Conservation (phyloP, 2,113 vertebrate species). For the Aegypius monachus region DNA sequence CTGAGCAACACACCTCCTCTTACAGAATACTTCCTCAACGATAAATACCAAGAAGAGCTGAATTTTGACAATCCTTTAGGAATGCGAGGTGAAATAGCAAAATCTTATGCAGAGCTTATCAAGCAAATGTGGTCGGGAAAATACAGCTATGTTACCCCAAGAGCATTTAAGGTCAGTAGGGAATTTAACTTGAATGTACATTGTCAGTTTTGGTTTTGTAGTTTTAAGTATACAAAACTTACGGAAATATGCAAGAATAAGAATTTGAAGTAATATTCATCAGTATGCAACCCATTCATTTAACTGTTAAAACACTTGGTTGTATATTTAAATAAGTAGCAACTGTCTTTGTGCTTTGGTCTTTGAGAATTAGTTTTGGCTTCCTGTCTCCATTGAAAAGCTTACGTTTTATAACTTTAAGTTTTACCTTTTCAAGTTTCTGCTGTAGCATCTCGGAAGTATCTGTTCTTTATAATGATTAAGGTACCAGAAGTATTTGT, state of each 20-base stretch:
- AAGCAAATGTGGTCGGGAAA: conserved; percentile 98
- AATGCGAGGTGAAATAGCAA: conserved; percentile 98
- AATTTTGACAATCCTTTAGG: conserved; percentile 98
- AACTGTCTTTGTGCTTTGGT: not conserved
- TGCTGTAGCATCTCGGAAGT: not conserved
- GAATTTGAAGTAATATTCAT: not conserved
- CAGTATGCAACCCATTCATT: not conserved
- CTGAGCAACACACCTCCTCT: conserved; percentile 96
- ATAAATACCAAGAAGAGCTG: conserved; percentile 93
- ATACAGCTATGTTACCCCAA: conserved; percentile 93
- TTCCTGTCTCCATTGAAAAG: not conserved
- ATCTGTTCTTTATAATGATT: not conserved
- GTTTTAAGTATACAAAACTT: not conserved
- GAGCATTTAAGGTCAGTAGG: conserved; percentile 92
- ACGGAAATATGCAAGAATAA: not conserved
- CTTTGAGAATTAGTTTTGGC: not conserved
- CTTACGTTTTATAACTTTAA: not conserved
- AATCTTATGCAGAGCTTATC: conserved; percentile 91
- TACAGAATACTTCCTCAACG: conserved; percentile 96
- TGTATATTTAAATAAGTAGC: not conserved
- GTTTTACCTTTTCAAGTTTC: not conserved
- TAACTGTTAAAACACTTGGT: not conserved
- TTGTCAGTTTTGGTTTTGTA: not conserved
- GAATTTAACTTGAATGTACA: not conserved
- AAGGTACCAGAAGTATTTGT: not conserved